Conservation (phyloP, 2,888 invertebrate genomes). For the Pseudococcus viburni region DNA sequence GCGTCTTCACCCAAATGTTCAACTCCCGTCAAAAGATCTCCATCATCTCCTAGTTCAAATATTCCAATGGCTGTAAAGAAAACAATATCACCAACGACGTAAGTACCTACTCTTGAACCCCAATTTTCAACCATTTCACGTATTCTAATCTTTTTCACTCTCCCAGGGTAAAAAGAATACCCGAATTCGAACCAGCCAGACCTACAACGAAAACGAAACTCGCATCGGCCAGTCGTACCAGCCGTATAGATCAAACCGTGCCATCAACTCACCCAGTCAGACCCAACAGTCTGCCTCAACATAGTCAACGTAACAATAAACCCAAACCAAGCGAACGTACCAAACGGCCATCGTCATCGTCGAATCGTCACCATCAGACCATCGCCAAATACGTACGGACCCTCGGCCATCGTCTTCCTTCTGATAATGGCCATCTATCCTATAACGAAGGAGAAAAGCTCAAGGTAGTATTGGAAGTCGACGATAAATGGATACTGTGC, state of each 20-base stretch:
- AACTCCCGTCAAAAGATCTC: slow-evolving; percentile 63
- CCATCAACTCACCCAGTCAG: slow-evolving; percentile 72
- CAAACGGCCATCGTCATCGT: slow-evolving; percentile 45
- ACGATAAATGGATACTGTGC: slow-evolving; percentile 82
- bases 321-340: slow-evolving; percentile 1
- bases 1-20: slow-evolving; percentile 70
- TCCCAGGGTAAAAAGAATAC: slow-evolving; percentile 47
- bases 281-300: slow-evolving; percentile 81
- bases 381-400: slow-evolving; percentile 77
- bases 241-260: slow-evolving; percentile 77
- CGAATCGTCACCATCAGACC: slow-evolving; percentile 36
- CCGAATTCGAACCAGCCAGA: slow-evolving; percentile 1
- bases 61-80: slow-evolving; percentile 70
- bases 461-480: slow-evolving; percentile 82
- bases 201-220: slow-evolving; percentile 62
- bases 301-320: slow-evolving; percentile 43
- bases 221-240: slow-evolving; percentile 72
- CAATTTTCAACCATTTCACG: too few relatives aligned
- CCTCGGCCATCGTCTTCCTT: slow-evolving; percentile 81
- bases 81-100: slow-evolving; percentile 68
- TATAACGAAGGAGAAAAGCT: slow-evolving; percentile 84
- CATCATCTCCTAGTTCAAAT: slow-evolving; percentile 64
- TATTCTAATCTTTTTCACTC: background rate
- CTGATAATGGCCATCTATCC: slow-evolving; percentile 83
- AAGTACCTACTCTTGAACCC: background rate